Evolutionary conservation across 2,797 vertebrate genomes (phyloP), one percentile per base, ranked within the genome.

Genomic region (Sitta carolinensis): DNA sequence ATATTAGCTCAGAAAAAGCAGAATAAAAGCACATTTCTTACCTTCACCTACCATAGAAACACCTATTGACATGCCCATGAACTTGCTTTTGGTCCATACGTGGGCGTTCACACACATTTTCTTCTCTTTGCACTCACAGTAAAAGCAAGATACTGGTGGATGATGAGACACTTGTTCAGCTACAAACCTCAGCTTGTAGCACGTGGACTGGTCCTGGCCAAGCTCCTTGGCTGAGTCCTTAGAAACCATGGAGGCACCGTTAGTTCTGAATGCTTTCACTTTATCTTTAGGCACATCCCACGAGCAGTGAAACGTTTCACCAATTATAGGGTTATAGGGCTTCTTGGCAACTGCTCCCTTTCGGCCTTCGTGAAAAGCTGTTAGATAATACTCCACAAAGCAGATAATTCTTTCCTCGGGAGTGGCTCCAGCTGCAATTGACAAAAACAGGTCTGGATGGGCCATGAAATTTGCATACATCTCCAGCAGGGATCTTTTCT

Each of bases 391-490:
- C 97, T 99, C 99, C 82, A 99, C 98, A 36, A 99, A 99, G 95
- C 98, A 97, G 51, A 99, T 98, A 85, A 99, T 99, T 66, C 99
- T 98, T 88, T 99, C 99, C 97, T 99, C 99, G 0, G 99, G 97
- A 1, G 98, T 99, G 96, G 97, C 96, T 32, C 98, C 99, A 1
- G 98, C 97, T 9, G 98, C 98, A 96, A 99, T 96, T 26, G 98
- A 98, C 97, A 99, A 98, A 97, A 99, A 98, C 97, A 99, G 98
- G 97, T 99, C 99, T 1, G 99, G 99, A 94, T 99, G 99, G 21
- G 99, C 98, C 98, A 99, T 98, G 96, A 99, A 99, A 98, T 99
- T 99, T 72, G 99, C 99, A 16, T 99, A 99, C 99, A 99, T 99
- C 98, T 99, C 99, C 97, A 99, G 98, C 91, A 99, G 97, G 36